A percentile compares a stretch with the other conserved stretches of the same genome.
Conservation (phyloP, 1,140 invertebrate genomes). For the Drosophila aff. region DNA sequence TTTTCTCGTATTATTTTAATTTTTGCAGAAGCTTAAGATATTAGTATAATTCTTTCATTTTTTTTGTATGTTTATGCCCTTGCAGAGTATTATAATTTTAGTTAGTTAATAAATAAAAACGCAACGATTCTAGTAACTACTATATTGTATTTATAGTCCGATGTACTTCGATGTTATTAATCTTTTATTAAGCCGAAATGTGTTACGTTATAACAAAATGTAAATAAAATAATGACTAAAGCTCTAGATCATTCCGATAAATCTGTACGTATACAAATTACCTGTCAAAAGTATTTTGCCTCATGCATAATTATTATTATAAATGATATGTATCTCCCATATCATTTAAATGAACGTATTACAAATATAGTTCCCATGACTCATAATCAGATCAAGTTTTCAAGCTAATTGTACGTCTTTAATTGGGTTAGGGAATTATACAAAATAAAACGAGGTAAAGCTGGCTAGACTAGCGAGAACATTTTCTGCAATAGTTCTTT, state of each 20-base stretch:
- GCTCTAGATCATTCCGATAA: neutral
- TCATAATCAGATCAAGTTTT: neutral
- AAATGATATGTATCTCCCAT: neutral
- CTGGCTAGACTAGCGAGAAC: conserved; percentile 17
- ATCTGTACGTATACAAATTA: neutral
- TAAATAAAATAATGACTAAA: neutral
- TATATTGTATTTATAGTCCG: neutral
- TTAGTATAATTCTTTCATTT: too few relatives aligned
- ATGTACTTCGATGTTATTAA: neutral
- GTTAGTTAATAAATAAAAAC: neutral
- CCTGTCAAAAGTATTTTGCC: neutral
- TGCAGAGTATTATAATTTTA: too few relatives aligned
- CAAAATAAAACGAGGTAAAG: conserved; percentile 21
- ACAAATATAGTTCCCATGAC: neutral
- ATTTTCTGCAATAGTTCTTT: conserved; percentile 21
- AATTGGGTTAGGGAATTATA: neutral
- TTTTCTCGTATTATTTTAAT: too few relatives aligned
- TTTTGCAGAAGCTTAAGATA: too few relatives aligned
- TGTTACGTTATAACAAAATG: neutral
- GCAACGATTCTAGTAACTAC: neutral
- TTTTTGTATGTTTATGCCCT: too few relatives aligned
- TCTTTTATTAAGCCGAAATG: neutral
- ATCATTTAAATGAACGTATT: neutral
- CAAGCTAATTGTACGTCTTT: neutral
- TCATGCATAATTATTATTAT: neutral